phyloP scores from a whole-genome alignment of 2,888 invertebrate species.

The Psococerastis gibbosa region DNA sequence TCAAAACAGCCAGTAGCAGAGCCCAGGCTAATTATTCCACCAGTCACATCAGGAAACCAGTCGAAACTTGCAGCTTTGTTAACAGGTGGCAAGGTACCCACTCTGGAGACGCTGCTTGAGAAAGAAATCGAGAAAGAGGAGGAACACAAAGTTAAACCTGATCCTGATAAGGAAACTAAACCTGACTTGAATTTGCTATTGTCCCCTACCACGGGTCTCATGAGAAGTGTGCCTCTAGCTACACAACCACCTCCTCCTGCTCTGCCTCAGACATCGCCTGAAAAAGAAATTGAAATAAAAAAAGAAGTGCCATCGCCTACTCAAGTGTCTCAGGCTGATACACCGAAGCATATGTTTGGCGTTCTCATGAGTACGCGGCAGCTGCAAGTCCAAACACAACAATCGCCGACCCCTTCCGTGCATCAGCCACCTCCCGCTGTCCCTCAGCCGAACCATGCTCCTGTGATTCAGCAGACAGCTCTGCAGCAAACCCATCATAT shows the following conservation, averaged over 20 bases:
- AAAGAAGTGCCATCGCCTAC: slow-evolving; percentile 19
- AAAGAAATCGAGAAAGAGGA: slow-evolving; percentile 32
- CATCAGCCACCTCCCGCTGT: neutral
- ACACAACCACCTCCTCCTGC: slow-evolving; percentile 18
- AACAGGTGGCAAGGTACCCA: slow-evolving; percentile 22
- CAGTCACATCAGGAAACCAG: neutral
- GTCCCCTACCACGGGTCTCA: slow-evolving; percentile 9
- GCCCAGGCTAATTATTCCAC: neutral
- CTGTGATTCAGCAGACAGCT: neutral
- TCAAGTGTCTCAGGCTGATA: slow-evolving; percentile 21
- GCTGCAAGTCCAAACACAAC: too few relatives aligned
- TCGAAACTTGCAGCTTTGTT: slow-evolving; percentile 5
- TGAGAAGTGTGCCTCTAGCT: slow-evolving; percentile 16
- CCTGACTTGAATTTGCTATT: slow-evolving; percentile 22
- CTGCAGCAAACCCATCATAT: neutral
- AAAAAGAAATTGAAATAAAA: slow-evolving; percentile 24
- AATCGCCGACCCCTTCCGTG: too few relatives aligned
- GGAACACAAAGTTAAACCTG: slow-evolving; percentile 24
- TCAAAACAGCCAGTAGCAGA: neutral
- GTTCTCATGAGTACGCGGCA: neutral
- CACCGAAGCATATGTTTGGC: slow-evolving; percentile 19
- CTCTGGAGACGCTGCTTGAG: slow-evolving; percentile 24
- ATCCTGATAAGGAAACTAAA: slow-evolving; percentile 19
- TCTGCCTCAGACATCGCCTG: slow-evolving; percentile 25
- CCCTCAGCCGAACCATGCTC: neutral